Percentiles rank a stretch among this genome's conserved stretches.
phyloP scores from a whole-genome alignment of 2,888 invertebrate species.

The Spatulosminthurus flaviceps region DNA sequence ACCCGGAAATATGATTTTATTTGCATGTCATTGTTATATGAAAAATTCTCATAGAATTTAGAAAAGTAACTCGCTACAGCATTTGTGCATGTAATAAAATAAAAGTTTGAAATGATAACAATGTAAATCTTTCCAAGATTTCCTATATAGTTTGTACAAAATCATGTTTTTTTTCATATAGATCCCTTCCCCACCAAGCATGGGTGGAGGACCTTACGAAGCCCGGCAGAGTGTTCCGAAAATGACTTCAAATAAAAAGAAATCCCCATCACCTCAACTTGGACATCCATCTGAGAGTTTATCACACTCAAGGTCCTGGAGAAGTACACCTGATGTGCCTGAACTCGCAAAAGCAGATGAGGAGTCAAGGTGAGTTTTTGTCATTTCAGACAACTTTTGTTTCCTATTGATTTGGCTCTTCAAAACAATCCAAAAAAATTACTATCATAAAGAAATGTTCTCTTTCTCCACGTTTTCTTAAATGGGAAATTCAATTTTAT shows the following conservation, averaged over 20 bases:
- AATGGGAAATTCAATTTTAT: too few species aligned
- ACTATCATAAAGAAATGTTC: too few species aligned
- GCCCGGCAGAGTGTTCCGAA: slow-evolving; percentile 34
- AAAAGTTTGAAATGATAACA: too few species aligned
- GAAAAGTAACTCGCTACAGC: too few species aligned
- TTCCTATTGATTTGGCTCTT: background rate
- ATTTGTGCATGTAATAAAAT: too few species aligned
- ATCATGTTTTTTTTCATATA: background rate
- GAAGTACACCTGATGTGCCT: slow-evolving; percentile 59
- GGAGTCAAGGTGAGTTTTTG: slow-evolving; percentile 23
- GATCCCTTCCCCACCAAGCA: slow-evolving; percentile 44
- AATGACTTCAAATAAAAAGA: slow-evolving; percentile 41
- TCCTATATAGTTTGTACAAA: too few species aligned
- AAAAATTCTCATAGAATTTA: too few species aligned
- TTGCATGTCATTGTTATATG: too few species aligned
- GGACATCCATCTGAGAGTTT: slow-evolving; percentile 21
- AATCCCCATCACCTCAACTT: slow-evolving; percentile 29
- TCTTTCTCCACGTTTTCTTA: too few species aligned
- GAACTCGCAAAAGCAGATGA: slow-evolving; percentile 40
- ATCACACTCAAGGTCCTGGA: slow-evolving; percentile 55
- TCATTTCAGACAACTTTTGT: background rate
- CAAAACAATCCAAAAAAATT: too few species aligned
- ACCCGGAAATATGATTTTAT: too few species aligned
- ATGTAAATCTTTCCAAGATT: too few species aligned
- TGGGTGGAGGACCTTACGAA: slow-evolving; percentile 31